Conservation (phyloP, 1,140 invertebrate genomes). For the Cydia splendana region DNA sequence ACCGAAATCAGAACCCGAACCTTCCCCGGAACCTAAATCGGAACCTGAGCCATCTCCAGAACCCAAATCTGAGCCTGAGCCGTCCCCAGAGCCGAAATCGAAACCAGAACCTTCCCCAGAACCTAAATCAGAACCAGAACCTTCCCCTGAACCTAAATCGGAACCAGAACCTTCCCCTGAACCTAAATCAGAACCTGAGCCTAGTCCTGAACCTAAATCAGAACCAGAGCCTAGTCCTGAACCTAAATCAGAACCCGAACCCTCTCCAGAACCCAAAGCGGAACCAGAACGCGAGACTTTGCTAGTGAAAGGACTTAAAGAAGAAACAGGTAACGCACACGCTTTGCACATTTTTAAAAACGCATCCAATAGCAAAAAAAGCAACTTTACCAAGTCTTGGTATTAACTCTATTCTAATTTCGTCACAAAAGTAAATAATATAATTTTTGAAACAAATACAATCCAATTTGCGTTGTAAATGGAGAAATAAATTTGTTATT, state of each 20-base stretch:
- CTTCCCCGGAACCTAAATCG: slow-evolving; percentile 40
- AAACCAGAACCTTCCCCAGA: slow-evolving; percentile 76
- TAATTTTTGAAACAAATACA: not conserved
- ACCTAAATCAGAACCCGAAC: slow-evolving; percentile 68
- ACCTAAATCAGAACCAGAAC: slow-evolving; percentile 72
- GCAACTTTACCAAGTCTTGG: not conserved
- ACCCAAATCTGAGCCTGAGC: slow-evolving; percentile 73
- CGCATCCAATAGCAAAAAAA: slow-evolving; percentile 10
- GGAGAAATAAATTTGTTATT: not conserved
- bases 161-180: slow-evolving; percentile 75
- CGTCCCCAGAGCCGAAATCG: slow-evolving; percentile 66
- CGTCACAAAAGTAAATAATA: too few relatives aligned
- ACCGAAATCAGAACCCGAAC: slow-evolving; percentile 41
- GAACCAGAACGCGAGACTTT: slow-evolving; percentile 63
- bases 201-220: slow-evolving; percentile 60
- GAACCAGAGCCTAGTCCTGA: slow-evolving; percentile 75
- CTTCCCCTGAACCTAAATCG: slow-evolving; percentile 77
- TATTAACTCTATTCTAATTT: not conserved
- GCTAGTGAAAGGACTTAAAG: slow-evolving; percentile 73
- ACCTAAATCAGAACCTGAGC: slow-evolving; percentile 72
- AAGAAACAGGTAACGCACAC: slow-evolving; percentile 71
- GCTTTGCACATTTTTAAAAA: slow-evolving; percentile 54
- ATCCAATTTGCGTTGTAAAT: not conserved
- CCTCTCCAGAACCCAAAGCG: slow-evolving; percentile 62
- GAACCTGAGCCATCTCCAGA: slow-evolving; percentile 57